Conservation (phyloP, 92 coral and sea anemone species). For the Meandrina meandrites region DNA sequence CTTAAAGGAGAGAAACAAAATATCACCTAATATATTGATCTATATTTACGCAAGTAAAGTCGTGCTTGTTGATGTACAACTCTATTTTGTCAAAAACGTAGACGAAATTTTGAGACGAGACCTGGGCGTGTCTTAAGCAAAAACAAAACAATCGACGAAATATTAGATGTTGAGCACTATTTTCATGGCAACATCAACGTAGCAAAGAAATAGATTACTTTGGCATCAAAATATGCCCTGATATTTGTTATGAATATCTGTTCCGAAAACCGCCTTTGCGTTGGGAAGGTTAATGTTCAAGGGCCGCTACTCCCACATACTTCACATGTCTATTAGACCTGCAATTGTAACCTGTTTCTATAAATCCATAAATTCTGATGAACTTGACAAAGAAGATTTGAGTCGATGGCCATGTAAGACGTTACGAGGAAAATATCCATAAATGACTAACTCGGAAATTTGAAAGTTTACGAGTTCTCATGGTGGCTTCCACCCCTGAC, state of each 20-base stretch:
- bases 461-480: background rate
- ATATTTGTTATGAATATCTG: background rate
- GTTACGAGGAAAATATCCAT: background rate
- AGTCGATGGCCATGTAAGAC: background rate
- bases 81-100: slow-evolving; percentile 9
- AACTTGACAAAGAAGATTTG: background rate
- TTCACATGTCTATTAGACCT: too few species aligned
- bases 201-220: background rate
- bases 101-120: background rate
- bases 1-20: background rate
- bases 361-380: background rate
- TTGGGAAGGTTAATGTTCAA: background rate
- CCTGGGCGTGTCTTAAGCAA: background rate
- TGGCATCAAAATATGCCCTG: background rate
- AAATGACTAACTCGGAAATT: background rate
- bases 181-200: background rate
- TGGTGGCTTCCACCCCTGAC: background rate
- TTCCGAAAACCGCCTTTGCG: background rate
- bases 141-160: background rate
- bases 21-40: background rate
- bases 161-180: background rate
- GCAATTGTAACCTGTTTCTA: background rate
- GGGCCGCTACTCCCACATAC: background rate
- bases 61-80: slow-evolving; percentile 2
- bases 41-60: background rate